phyloP scores from a whole-genome alignment of 2,797 vertebrate genomes.

The Fistularia commersonii region DNA sequence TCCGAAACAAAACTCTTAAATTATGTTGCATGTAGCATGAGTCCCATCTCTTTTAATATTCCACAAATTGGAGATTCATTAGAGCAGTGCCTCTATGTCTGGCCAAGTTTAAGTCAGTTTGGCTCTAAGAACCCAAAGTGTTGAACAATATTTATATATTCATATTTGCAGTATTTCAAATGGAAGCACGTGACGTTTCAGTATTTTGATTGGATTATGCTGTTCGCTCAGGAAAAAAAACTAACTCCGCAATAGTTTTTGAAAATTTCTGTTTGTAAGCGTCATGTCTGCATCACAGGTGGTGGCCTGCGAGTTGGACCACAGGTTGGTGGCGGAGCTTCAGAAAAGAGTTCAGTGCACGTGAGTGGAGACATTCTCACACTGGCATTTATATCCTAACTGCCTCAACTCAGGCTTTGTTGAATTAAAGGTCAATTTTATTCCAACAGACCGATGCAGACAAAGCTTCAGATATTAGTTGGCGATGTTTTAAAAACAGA shows the following conservation, averaged over 20 bases:
- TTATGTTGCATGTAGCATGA: too few relatives aligned
- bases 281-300: conserved; percentile 73
- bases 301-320: conserved; percentile 96
- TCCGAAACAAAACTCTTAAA: too few relatives aligned
- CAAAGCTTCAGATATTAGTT: conserved; percentile 92
- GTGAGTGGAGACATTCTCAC: conserved; percentile 73
- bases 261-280: not conserved
- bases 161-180: too few relatives aligned
- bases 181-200: too few relatives aligned
- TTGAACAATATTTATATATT: too few relatives aligned
- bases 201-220: too few relatives aligned
- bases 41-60: too few relatives aligned
- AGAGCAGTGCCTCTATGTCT: too few relatives aligned
- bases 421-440: not conserved
- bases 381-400: not conserved
- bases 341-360: conserved; percentile 98
- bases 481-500: conserved; percentile 93
- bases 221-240: not conserved
- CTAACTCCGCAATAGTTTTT: not conserved
- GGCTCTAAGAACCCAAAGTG: too few relatives aligned
- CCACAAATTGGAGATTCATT: too few relatives aligned
- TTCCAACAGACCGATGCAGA: conserved; percentile 80
- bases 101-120: too few relatives aligned
- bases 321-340: conserved; percentile 92
- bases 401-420: not conserved